A percentile compares a stretch with the other conserved stretches of the same genome.
Evolutionary conservation across 2,113 vertebrate species (phyloP).

Genomic region (Rhabdornis inornatus): DNA sequence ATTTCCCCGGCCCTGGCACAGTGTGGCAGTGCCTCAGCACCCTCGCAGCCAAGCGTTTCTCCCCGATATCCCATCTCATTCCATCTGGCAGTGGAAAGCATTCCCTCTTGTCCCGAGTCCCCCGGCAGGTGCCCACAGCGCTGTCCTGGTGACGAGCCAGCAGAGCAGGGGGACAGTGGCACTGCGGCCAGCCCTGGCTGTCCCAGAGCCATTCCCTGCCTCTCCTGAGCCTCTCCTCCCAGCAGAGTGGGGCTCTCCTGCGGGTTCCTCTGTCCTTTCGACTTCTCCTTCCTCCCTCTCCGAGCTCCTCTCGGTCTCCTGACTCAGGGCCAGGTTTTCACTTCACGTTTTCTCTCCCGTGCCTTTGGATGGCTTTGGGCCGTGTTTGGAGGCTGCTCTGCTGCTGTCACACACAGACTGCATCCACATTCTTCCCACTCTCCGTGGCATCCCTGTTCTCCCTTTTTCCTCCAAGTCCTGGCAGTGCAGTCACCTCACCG

Average conservation of each 20-base stretch:
- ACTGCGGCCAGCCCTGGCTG: not conserved
- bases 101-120: not conserved
- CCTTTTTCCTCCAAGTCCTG: not conserved
- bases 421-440: fast-evolving
- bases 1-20: not conserved
- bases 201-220: not conserved
- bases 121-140: fast-evolving
- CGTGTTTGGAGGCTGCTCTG: not conserved
- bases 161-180: not conserved
- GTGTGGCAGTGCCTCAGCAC: not conserved
- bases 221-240: not conserved
- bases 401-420: fast-evolving
- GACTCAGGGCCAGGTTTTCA: not conserved
- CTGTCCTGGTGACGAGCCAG: not conserved
- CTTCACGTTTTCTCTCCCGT: not conserved
- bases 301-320: not conserved
- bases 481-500: fast-evolving
- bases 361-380: fast-evolving
- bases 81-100: fast-evolving
- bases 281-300: not conserved
- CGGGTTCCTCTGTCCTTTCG: not conserved
- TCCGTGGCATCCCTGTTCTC: not conserved
- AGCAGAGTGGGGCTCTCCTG: not conserved
- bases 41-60: not conserved
- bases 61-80: fast-evolving